Evolutionary conservation across 2,797 vertebrate genomes (phyloP).

Genomic region (Notolabrus celidotus): DNA sequence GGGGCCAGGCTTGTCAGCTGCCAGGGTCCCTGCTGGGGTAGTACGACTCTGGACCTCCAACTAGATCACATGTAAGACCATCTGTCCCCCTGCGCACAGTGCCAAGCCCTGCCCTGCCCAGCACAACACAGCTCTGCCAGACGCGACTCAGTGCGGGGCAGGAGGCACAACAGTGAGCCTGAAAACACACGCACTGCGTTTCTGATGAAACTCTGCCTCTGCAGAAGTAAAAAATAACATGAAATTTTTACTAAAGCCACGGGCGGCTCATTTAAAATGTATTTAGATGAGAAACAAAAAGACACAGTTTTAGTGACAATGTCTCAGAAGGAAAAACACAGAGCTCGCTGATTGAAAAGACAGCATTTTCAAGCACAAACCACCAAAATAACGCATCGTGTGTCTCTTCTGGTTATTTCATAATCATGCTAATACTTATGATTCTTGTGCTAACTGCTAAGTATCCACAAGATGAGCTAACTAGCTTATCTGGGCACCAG

Average conservation of each 20-base stretch:
- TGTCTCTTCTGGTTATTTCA: conserved; percentile 34
- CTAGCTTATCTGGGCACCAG: conserved; percentile 32
- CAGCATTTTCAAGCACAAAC: conserved; percentile 6
- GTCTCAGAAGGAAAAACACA: conserved; percentile 22
- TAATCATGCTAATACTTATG: conserved; percentile 17
- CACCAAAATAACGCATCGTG: conserved; percentile 23
- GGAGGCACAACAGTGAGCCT: conserved; percentile 37
- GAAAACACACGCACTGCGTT: conserved; percentile 37
- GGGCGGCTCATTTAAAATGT: conserved; percentile 57
- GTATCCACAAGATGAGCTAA: conserved; percentile 33
- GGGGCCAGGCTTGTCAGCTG: conserved; percentile 69
- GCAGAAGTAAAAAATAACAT: conserved; percentile 46
- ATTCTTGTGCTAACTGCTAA: conserved; percentile 24
- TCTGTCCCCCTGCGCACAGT: conserved; percentile 67
- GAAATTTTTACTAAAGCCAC: conserved; percentile 56
- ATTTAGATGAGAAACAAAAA: conserved; percentile 52
- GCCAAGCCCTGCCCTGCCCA: conserved; percentile 67
- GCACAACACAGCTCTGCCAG: conserved; percentile 60
- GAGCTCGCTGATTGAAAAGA: conserved; percentile 10
- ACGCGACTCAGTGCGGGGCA: conserved; percentile 54
- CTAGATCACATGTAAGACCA: conserved; percentile 76
- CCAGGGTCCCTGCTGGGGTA: conserved; percentile 64
- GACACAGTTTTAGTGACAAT: conserved; percentile 21
- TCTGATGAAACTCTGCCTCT: conserved; percentile 60
- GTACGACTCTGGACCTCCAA: conserved; percentile 69